Evolutionary conservation across 2,797 vertebrate genomes (phyloP), one percentile per base, ranked within the genome.

Genomic region (Semotilus atromaculatus): DNA sequence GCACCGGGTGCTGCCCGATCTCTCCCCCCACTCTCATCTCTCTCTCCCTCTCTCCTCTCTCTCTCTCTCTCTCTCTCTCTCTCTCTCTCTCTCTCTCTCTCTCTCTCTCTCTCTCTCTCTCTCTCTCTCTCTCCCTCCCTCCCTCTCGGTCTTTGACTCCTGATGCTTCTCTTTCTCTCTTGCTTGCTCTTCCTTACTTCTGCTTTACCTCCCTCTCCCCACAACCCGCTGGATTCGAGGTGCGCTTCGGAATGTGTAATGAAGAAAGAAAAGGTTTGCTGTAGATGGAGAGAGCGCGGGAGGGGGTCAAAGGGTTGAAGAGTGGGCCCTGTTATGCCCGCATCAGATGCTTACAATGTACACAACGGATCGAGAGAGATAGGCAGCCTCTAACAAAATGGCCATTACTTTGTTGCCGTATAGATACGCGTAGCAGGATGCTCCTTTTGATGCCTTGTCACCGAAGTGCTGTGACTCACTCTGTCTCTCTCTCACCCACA

Each of bases 171-270:
- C 71, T 80, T 86, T 87, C 82, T 85, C 86, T 86, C 71, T 74
- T 51, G 67, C 70, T 72, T 81, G 85, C 70, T 80, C 67, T 88
- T 64, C 78, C 40, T 78, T 53, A 73, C 67, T 80, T 83, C 34
- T 70, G 73, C 82, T 92, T 94, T 92, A 90, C 92, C 87, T 93
- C 89, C 90, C 90, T 89, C 92, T 92, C 93, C 96, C 96, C 94
- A 94, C 91, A 92, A 95, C 94, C 95, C 95, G 93, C 90, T 88
- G 95, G 95, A 95, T 94, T 93, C 91, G 93, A 95, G 93, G 95
- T 95, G 93, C 92, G 92, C 94, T 92, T 92, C 89, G 91, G 96
- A 96, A 97, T 97, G 94, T 93, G 92, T 95, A 96, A 96, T 96
- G 94, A 94, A 90, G 38, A 26, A 83, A 87, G 43, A 73, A 64